A percentile compares a stretch with the other conserved stretches of the same genome.
Conservation (phyloP, 2,797 vertebrate genomes). For the Poecilia gillii region DNA sequence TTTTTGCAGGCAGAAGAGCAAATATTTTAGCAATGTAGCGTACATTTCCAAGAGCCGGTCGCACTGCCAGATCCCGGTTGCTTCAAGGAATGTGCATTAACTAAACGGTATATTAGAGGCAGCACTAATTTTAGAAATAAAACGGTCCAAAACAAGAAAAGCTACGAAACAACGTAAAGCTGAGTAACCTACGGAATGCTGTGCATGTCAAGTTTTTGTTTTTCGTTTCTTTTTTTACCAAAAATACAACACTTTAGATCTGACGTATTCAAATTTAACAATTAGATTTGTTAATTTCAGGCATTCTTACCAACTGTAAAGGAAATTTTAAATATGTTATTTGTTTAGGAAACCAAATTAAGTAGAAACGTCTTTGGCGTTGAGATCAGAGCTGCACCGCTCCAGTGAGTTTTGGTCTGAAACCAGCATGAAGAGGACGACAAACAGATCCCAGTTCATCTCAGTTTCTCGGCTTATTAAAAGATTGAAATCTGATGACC, state of each 20-base stretch:
- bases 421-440: slow-evolving; percentile 20
- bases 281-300: neutral
- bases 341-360: neutral
- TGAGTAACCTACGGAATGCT: too few species aligned
- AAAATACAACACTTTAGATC: neutral
- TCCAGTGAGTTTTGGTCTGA: slow-evolving; percentile 21
- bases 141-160: neutral
- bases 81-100: neutral
- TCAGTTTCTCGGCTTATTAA: slow-evolving; percentile 29
- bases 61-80: neutral
- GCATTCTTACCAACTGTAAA: neutral
- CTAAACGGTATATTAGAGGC: neutral
- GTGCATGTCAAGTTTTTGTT: neutral
- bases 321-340: neutral
- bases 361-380: neutral
- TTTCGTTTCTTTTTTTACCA: too few species aligned
- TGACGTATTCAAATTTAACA: neutral
- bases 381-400: slow-evolving; percentile 14
- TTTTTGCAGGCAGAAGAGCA: neutral
- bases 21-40: neutral
- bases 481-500: slow-evolving; percentile 50
- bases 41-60: neutral
- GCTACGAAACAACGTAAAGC: neutral
- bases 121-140: neutral
- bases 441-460: slow-evolving; percentile 34